Conservation (phyloP, 2,888 invertebrate genomes). For the Chrysopilus asiliformis region DNA sequence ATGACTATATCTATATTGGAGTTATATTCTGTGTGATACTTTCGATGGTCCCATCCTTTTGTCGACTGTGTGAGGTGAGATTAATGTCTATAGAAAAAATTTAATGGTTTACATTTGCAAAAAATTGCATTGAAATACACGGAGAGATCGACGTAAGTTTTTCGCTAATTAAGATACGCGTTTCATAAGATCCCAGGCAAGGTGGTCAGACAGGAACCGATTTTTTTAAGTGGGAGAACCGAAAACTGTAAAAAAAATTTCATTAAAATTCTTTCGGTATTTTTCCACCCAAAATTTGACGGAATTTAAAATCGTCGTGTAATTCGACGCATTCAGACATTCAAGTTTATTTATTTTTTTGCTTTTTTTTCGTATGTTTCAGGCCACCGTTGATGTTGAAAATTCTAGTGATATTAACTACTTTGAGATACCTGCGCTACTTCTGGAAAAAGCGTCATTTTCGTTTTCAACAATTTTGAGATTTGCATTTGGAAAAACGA, state of each 20-base stretch:
- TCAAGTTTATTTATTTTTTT: neutral
- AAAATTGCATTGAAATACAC: too few relatives aligned
- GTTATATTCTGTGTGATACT: slow-evolving; percentile 45
- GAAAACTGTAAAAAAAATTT: too few relatives aligned
- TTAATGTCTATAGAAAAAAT: neutral
- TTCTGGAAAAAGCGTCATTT: slow-evolving; percentile 34
- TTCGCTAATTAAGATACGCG: too few relatives aligned
- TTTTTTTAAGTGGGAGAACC: too few relatives aligned
- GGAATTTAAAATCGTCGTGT: too few relatives aligned
- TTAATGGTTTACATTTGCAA: too few relatives aligned
- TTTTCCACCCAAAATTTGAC: too few relatives aligned
- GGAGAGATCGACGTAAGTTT: too few relatives aligned
- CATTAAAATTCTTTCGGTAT: too few relatives aligned
- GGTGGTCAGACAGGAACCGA: too few relatives aligned
- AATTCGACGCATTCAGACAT: neutral
- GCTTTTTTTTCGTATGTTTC: neutral
- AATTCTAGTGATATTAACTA: slow-evolving; percentile 32
- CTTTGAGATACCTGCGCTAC: slow-evolving; percentile 30
- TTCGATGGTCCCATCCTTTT: slow-evolving; percentile 47
- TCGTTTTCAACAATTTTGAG: slow-evolving; percentile 36
- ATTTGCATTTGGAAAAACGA: slow-evolving; percentile 42
- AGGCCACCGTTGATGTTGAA: slow-evolving; percentile 30
- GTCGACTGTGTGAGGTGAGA: slow-evolving; percentile 30
- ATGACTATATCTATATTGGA: slow-evolving; percentile 65
- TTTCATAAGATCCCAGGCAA: too few relatives aligned